These are phyloP conservation scores for Nemurella pictetii DNA, from an alignment of 2,888 invertebrate genomes.

Conservation along the genomic window DNA sequence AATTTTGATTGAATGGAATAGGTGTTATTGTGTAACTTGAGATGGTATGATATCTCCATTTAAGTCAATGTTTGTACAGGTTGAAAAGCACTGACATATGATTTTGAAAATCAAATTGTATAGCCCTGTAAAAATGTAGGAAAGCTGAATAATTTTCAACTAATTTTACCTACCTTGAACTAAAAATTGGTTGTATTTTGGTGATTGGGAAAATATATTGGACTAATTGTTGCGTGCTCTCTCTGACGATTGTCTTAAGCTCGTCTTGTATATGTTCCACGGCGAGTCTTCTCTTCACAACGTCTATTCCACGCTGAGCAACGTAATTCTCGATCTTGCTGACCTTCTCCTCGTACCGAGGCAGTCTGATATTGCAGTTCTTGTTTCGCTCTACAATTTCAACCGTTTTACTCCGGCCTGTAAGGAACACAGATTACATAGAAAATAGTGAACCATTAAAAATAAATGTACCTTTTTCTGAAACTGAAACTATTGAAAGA, in stretches of 20 bases:
- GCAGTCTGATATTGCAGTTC: constrained; percentile 53
- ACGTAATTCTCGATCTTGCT: constrained; percentile 62
- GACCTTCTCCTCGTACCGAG: constrained; percentile 65
- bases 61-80: too few relatives aligned
- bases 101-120: too few relatives aligned
- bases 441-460: too few relatives aligned
- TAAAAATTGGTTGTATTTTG: constrained; percentile 54
- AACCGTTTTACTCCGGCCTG: constrained; percentile 45
- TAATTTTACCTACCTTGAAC: neutral
- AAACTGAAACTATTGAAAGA: too few relatives aligned
- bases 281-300: constrained; percentile 56
- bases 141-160: neutral
- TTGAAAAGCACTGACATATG: too few relatives aligned
- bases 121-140: neutral
- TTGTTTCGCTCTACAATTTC: constrained; percentile 51
- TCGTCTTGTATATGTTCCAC: constrained; percentile 57
- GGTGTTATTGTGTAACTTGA: too few relatives aligned
- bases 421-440: too few relatives aligned
- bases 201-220: constrained; percentile 71
- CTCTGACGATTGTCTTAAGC: constrained; percentile 61
- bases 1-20: too few relatives aligned
- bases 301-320: constrained; percentile 55
- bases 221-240: constrained; percentile 64
- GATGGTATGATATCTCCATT: too few relatives aligned
- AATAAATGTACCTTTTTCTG: too few relatives aligned